Evolutionary conservation across 2,113 vertebrate species (phyloP), one percentile per base, ranked within the genome.

Genomic region (Trematomus loennbergii): DNA sequence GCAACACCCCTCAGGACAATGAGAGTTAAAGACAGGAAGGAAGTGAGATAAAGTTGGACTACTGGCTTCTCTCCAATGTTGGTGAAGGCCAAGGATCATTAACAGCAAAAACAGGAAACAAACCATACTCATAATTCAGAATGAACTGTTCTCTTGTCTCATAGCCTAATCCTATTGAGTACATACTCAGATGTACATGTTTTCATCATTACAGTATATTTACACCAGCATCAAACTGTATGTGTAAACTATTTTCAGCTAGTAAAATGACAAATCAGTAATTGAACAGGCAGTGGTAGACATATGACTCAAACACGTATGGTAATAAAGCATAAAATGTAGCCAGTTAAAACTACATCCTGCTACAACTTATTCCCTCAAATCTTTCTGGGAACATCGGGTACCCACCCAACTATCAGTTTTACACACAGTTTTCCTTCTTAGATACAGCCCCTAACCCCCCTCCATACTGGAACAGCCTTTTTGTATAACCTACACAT

Each of bases 21-120:
- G 22, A 45, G 12, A 10, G 5, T 49, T 45, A 71, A 71, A 64
- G 63, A 63, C 75, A 75, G 91, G 91, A 91, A 91, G 91, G 91
- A 93, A 90, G 67, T 11, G 20, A 68, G 82, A 88, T 81, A 82
- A 66, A 66, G 17, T 36, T 65, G 6, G 17, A 65, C 62, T 20
- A 6, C 66, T 57, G 70, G 5, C 25, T 62, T 74, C 74, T 60
- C 69, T 78, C 77, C 67, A 1, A 11, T 3, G 13, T 6, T 22
- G 3, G 11, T 33, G 13, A 72, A 6, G 43, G 36, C 3, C 6
- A 15, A 3, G 1, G 1, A 29, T 45, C 68, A 18, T 12, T 7
- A 16, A 12, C 25, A 54, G 1, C 1, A 48, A 60, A 76, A 1
- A 54, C 40, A 77, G 9, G 11, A 59, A 36, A 1, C 13, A n/a